Evolutionary conservation across 2,113 vertebrate genomes (phyloP).

Genomic region (Tyto alba): DNA sequence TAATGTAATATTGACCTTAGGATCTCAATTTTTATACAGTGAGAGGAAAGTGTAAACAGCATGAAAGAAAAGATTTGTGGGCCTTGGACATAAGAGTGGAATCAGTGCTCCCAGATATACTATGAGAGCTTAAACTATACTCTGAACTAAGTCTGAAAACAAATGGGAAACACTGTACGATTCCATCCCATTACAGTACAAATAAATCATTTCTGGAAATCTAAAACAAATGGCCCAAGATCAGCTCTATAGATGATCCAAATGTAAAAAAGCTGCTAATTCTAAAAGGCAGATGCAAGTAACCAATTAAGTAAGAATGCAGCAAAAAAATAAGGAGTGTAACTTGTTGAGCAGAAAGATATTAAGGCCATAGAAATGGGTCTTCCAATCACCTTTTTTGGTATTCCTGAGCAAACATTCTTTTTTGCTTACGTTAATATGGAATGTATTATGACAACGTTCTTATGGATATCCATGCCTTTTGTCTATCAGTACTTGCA

Average conservation of each 20-base stretch:
- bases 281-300: conserved; percentile 52
- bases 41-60: conserved; percentile 37
- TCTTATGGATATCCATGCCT: conserved; percentile 60
- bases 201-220: conserved; percentile 68
- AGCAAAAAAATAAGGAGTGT: not conserved
- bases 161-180: conserved; percentile 43
- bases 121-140: conserved; percentile 14
- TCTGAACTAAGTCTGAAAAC: conserved; percentile 35
- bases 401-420: conserved; percentile 65
- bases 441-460: conserved; percentile 70
- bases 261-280: conserved; percentile 56
- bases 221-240: conserved; percentile 54
- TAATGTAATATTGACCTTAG: conserved; percentile 14
- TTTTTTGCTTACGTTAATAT: conserved; percentile 68
- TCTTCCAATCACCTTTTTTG: conserved; percentile 64
- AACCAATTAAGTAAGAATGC: conserved; percentile 52
- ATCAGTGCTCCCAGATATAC: conserved; percentile 22
- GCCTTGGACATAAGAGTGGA: conserved; percentile 1
- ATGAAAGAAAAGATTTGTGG: conserved; percentile 46
- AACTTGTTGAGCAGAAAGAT: conserved; percentile 51
- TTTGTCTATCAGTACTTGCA: conserved; percentile 67
- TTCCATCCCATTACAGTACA: conserved; percentile 57
- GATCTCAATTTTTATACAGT: conserved; percentile 25
- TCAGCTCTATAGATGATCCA: conserved; percentile 34
- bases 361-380: conserved; percentile 14